Evolutionary conservation across 2,888 invertebrate genomes (phyloP), one percentile per base, ranked within the genome.

Genomic region (Orthonevra nobilis): DNA sequence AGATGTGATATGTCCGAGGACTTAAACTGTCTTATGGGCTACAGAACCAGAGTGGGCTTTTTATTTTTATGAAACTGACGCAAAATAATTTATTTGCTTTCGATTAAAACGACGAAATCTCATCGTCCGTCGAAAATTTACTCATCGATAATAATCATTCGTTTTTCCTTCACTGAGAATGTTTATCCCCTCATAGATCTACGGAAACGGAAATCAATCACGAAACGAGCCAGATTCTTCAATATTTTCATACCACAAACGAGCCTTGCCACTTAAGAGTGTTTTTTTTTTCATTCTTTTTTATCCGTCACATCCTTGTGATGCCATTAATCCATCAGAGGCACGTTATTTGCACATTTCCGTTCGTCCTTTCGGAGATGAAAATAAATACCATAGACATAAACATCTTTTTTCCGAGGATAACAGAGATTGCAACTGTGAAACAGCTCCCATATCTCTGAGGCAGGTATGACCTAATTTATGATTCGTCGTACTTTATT

Each of bases 401-500:
- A 63, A 32, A 56, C 10, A 30, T 34, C n/a, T n/a, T n/a, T 26
- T 72, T 32, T 23, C 23, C 34, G 34, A 48, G 54, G 7, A 48
- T 32, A 36, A 48, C 38, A 15, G 20, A 48, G 54, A 72, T 72
- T 56, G 63, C 54, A 63, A 34, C 44, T 10, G 3, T 17, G 44
- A 12, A 44, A n/a, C n/a, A n/a, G 28, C 9, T 15, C 17, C 1
- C 7, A 14, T 30, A 28, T 38, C 28, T 38, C 15, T 52, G 23
- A 40, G 56, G 69, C 42, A 50, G 58, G 73, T 34, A 34, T 40
- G 48, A 40, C 56, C 61, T 69, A 56, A 75, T 69, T 75, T 69
- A 69, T 50, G 48, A 56, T 60, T 50, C 26, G n/a, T 34, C 23
- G 61, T 50, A 34, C 46, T 69, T 68, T 61, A 46, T 32, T 50